A percentile compares a stretch with the other conserved stretches of the same genome.
phyloP scores from a whole-genome alignment of 2,113 vertebrate species.

The Murina feae region DNA sequence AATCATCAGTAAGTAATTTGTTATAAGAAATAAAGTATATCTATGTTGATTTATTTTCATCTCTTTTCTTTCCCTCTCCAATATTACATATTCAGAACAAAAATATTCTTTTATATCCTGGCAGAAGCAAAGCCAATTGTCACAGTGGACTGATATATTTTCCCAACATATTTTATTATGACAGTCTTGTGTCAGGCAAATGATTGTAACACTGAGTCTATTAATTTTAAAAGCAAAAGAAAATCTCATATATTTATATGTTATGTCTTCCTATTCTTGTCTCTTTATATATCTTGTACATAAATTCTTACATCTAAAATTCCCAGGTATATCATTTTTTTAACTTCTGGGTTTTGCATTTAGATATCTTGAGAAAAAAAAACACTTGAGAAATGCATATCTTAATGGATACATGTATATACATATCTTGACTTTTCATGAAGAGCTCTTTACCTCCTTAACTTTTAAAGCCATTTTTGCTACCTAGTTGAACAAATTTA shows the following conservation, averaged over 20 bases:
- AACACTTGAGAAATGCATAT: conserved; percentile 33
- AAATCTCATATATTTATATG: background rate
- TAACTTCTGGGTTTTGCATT: conserved; percentile 22
- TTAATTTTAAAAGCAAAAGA: background rate
- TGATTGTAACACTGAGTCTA: background rate
- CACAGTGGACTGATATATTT: background rate
- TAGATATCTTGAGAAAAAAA: conserved; percentile 5
- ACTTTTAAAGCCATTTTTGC: conserved; percentile 47
- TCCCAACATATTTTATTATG: background rate
- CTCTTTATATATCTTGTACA: background rate
- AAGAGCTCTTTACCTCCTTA: conserved; percentile 59
- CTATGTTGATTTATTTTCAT: background rate
- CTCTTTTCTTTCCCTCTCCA: background rate
- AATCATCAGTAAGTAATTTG: background rate
- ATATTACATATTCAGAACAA: background rate
- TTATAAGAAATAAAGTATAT: background rate
- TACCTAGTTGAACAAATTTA: conserved; percentile 51
- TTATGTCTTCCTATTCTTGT: background rate
- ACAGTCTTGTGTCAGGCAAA: background rate
- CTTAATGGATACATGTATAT: conserved; percentile 34
- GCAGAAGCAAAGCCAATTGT: background rate
- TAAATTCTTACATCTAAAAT: background rate
- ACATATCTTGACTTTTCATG: conserved; percentile 65
- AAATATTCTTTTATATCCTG: background rate
- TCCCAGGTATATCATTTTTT: background rate